Evolutionary conservation across 2,888 invertebrate species (phyloP).

Genomic region (Diarsia rubi): DNA sequence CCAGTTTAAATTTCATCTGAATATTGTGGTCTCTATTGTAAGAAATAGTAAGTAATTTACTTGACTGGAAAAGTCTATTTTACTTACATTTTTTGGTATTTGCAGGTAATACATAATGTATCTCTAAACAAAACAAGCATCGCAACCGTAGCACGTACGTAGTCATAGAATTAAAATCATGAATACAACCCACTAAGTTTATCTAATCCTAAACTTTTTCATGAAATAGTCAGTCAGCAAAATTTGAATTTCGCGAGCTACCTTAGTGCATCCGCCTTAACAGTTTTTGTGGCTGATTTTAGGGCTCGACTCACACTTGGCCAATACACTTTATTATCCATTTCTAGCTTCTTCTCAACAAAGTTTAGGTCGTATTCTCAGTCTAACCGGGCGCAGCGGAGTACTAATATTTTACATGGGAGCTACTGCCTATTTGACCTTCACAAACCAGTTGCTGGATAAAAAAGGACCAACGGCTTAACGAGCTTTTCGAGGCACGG

Average conservation of each 20-base stretch:
- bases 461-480: not conserved
- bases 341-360: not conserved
- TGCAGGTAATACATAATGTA: no score
- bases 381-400: not conserved
- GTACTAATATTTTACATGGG: not conserved
- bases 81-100: no score
- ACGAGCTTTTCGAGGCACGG: not conserved
- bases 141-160: no score
- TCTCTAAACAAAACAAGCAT: no score
- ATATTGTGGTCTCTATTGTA: not conserved
- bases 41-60: not conserved
- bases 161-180: no score
- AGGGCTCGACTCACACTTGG: fast-evolving
- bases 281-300: not conserved
- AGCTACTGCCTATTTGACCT: not conserved
- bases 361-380: not conserved
- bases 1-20: not conserved
- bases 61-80: no score
- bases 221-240: no score
- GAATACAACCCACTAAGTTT: no score
- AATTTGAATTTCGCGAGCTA: no score
- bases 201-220: no score
- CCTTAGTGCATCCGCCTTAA: no score
- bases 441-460: not conserved
- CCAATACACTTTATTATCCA: not conserved